Conservation (phyloP, 2,113 vertebrate genomes). For the Salvelinus sp. region DNA sequence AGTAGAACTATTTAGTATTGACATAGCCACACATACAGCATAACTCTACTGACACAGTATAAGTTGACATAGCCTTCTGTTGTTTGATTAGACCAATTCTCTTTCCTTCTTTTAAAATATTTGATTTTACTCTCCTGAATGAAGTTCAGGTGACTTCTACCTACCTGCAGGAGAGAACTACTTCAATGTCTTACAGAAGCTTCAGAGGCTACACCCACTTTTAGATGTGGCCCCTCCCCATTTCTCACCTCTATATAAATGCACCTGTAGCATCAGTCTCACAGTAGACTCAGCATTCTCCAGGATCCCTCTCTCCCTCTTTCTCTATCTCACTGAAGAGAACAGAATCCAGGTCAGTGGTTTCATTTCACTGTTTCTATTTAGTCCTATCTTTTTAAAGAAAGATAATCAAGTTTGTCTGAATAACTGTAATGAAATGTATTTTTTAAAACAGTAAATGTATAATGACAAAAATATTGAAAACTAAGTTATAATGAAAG, state of each 20-base stretch:
- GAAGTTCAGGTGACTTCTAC: conserved; percentile 18
- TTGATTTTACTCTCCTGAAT: background rate
- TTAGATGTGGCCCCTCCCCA: conserved; percentile 36
- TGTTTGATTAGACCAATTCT: background rate
- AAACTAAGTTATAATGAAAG: background rate
- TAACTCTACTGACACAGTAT: too few species aligned
- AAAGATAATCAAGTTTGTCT: background rate
- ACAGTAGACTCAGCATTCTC: conserved; percentile 35
- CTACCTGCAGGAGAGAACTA: conserved; percentile 20
- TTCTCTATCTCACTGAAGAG: conserved; percentile 6
- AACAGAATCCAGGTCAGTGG: conserved; percentile 40
- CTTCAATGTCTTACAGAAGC: conserved; percentile 13
- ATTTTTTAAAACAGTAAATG: background rate
- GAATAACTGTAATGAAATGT: background rate
- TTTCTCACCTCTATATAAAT: conserved; percentile 59
- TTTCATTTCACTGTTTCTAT: background rate
- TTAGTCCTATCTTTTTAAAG: background rate
- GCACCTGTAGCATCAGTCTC: conserved; percentile 58
- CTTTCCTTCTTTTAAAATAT: background rate
- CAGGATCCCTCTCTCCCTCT: conserved; percentile 18
- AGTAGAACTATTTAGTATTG: too few species aligned
- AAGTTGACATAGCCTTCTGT: background rate
- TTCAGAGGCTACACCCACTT: background rate
- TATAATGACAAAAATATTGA: background rate
- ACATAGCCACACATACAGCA: too few species aligned